A percentile compares a stretch with the other conserved stretches of the same genome.
Conservation (phyloP, 2,797 vertebrate species). For the Miichthys miiuy region DNA sequence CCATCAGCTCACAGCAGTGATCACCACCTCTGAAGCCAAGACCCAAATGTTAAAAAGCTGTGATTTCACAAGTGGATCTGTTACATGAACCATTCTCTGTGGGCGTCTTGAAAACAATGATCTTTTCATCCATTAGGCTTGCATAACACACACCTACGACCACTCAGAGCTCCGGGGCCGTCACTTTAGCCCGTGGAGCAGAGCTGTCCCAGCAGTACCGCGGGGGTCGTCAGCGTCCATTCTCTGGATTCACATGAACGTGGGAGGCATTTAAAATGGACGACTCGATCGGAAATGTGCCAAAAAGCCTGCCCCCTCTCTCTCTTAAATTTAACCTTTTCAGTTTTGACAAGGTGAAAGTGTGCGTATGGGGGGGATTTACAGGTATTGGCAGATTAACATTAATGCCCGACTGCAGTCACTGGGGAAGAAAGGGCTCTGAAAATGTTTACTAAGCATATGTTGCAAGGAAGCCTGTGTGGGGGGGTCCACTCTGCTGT, state of each 20-base stretch:
- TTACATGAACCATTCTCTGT: constrained; percentile 67
- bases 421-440: constrained; percentile 35
- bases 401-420: constrained; percentile 50
- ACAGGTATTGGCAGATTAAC: constrained; percentile 71
- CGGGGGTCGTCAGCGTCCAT: constrained; percentile 39
- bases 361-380: constrained; percentile 57
- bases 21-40: constrained; percentile 52
- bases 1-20: constrained; percentile 46
- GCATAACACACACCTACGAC: constrained; percentile 78
- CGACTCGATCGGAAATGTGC: constrained; percentile 49
- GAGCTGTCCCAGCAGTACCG: constrained; percentile 29
- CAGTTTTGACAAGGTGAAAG: constrained; percentile 64
- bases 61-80: constrained; percentile 70
- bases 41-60: constrained; percentile 74
- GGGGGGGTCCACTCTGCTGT: constrained; percentile 33
- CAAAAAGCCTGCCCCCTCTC: constrained; percentile 35
- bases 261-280: constrained; percentile 55
- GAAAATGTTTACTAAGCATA: constrained; percentile 69
- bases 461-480: constrained; percentile 29
- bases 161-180: constrained; percentile 44
- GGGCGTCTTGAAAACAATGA: constrained; percentile 75
- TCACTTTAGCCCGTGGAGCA: constrained; percentile 37
- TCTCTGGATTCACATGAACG: constrained; percentile 44
- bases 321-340: constrained; percentile 60
- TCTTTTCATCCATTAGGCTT: constrained; percentile 73